A percentile compares a stretch with the other conserved stretches of the same genome.
Evolutionary conservation across 2,113 vertebrate species (phyloP).

Genomic region (Todiramphus saurophagus): DNA sequence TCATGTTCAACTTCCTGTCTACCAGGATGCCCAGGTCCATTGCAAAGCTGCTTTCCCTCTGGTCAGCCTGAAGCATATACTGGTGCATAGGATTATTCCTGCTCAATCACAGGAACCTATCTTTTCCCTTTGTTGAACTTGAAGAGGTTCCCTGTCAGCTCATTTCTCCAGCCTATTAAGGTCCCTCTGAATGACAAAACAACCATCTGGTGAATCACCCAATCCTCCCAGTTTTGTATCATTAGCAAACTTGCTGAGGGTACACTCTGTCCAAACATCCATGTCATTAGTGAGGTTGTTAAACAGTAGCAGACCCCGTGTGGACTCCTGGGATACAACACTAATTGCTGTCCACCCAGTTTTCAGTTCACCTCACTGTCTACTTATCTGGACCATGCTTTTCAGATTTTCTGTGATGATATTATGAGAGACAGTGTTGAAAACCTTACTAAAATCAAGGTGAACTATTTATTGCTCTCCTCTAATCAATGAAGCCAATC

Average conservation of each 20-base stretch:
- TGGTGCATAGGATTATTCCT: neutral
- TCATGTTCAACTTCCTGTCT: neutral
- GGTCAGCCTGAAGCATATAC: neutral
- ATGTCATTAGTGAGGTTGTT: neutral
- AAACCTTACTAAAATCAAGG: neutral
- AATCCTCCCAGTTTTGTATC: neutral
- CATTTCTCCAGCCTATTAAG: neutral
- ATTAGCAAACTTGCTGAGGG: too few species aligned
- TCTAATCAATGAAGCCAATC: too few species aligned
- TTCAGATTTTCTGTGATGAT: neutral
- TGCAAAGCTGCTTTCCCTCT: neutral
- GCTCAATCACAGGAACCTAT: neutral
- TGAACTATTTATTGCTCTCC: neutral
- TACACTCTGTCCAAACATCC: neutral
- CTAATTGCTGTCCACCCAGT: neutral
- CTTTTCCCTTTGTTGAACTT: too few species aligned
- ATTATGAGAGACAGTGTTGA: neutral
- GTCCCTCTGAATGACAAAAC: neutral
- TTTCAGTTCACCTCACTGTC: neutral
- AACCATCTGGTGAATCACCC: neutral
- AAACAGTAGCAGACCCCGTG: neutral
- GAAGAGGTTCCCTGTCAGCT: neutral
- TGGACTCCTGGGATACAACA: neutral
- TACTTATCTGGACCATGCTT: neutral
- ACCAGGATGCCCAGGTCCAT: neutral